Conservation (phyloP, 2,888 invertebrate genomes). For the Acrocera orbiculus region DNA sequence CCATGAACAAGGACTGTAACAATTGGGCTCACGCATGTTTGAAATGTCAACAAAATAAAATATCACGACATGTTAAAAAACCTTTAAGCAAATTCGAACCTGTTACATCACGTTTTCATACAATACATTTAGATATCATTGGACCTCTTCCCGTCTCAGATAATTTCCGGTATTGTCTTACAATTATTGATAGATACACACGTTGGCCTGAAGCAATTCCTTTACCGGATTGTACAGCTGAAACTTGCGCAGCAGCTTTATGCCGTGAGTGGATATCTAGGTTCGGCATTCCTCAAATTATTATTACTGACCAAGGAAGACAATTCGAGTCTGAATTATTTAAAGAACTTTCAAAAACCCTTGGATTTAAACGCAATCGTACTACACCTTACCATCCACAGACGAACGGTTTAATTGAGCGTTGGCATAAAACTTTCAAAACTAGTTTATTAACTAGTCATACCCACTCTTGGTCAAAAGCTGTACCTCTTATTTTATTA, state of each 20-base stretch:
- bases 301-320: conserved; percentile 24
- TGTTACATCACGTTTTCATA: conserved; percentile 3
- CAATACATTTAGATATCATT: conserved; percentile 2
- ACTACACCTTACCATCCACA: conserved; percentile 23
- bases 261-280: conserved; percentile 25
- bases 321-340: conserved; percentile 24
- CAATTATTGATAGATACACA: conserved; percentile 15
- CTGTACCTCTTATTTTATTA: not conserved
- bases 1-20: conserved; percentile 12
- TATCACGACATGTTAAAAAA: conserved; percentile 10
- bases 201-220: conserved; percentile 16
- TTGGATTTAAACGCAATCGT: conserved; percentile 16
- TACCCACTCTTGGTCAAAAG: not conserved
- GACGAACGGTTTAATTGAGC: conserved; percentile 26
- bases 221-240: conserved; percentile 13
- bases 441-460: no score
- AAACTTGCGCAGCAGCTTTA: conserved; percentile 19
- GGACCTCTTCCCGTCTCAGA: conserved; percentile 7
- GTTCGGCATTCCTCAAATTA: conserved; percentile 24
- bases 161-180: conserved; percentile 17
- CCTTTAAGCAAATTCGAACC: conserved; percentile 4
- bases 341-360: conserved; percentile 13
- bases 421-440: conserved; percentile 25
- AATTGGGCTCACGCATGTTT: conserved; percentile 10
- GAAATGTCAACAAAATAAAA: conserved; percentile 13